Evolutionary conservation across 37 sponge, comb jelly and placozoan species (phyloP).

Genomic region (Mnemiopsis leidyi): DNA sequence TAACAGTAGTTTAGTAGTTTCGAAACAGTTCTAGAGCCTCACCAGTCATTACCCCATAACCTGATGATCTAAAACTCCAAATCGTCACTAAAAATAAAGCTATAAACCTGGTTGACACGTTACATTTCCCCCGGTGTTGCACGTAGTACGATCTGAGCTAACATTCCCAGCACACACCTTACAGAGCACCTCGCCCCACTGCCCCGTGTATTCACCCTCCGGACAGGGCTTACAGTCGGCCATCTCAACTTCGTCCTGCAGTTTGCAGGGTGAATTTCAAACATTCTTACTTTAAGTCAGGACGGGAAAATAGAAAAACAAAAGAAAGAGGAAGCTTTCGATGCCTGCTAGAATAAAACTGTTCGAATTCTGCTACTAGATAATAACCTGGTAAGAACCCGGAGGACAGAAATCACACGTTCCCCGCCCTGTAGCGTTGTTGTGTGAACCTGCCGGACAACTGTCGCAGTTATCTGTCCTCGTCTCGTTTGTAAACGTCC

Average conservation of each 20-base stretch:
- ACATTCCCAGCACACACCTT: not conserved
- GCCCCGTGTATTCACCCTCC: not conserved
- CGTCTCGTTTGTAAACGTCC: not conserved
- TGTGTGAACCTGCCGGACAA: not conserved
- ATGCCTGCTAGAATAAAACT: no score
- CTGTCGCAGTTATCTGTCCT: not conserved
- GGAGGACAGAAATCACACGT: not conserved
- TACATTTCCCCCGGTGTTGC: no score
- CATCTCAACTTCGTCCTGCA: not conserved
- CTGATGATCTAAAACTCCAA: no score
- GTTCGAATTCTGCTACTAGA: no score
- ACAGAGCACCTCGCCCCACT: not conserved
- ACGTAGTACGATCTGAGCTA: not conserved
- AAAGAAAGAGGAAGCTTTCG: no score
- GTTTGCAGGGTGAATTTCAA: no score
- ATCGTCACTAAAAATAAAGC: no score
- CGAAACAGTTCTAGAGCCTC: no score
- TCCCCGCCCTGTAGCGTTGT: not conserved
- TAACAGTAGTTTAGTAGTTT: no score
- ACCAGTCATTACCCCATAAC: no score
- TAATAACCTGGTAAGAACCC: not conserved
- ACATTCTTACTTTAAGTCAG: not conserved
- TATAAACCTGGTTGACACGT: not conserved
- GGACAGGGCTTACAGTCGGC: not conserved
- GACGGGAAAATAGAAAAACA: no score